Percentiles rank a stretch among this genome's conserved stretches.
phyloP scores from a whole-genome alignment of 2,888 invertebrate genomes.

The Tetragonula carbonaria region DNA sequence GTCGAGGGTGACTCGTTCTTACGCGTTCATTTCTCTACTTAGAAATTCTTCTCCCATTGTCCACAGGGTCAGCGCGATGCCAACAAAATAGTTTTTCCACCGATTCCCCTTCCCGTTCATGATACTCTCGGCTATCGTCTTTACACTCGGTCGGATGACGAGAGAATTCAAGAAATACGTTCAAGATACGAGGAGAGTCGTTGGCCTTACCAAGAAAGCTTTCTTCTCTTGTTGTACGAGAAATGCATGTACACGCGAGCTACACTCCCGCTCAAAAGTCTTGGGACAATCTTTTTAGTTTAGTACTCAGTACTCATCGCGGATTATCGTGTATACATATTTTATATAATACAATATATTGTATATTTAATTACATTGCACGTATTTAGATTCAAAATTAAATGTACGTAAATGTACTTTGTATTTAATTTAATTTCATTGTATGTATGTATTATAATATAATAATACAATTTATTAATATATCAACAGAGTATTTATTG shows the following conservation, averaged over 20 bases:
- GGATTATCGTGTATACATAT: too few species aligned
- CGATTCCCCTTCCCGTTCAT: too few species aligned
- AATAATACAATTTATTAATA: too few species aligned
- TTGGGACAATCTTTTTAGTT: too few species aligned
- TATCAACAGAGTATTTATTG: too few species aligned
- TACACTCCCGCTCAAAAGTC: not conserved
- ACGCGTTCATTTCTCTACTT: conserved; percentile 46
- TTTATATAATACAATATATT: too few species aligned
- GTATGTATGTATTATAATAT: too few species aligned
- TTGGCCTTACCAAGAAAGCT: conserved; percentile 68
- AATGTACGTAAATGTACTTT: too few species aligned
- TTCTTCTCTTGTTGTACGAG: conserved; percentile 51
- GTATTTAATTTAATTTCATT: too few species aligned
- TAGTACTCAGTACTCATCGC: not conserved
- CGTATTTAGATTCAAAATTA: too few species aligned
- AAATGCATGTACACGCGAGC: conserved; percentile 68
- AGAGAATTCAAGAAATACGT: conserved; percentile 56
- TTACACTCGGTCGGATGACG: conserved; percentile 19
- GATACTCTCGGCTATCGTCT: not conserved
- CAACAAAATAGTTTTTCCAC: conserved; percentile 39
- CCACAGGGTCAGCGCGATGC: conserved; percentile 63
- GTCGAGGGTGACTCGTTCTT: conserved; percentile 40
- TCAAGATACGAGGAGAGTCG: conserved; percentile 66
- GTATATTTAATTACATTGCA: too few species aligned
- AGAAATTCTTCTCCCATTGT: conserved; percentile 65